Evolutionary conservation across 2,888 invertebrate species (phyloP), one percentile per base, ranked within the genome.

Genomic region (Pedicia rivosa): DNA sequence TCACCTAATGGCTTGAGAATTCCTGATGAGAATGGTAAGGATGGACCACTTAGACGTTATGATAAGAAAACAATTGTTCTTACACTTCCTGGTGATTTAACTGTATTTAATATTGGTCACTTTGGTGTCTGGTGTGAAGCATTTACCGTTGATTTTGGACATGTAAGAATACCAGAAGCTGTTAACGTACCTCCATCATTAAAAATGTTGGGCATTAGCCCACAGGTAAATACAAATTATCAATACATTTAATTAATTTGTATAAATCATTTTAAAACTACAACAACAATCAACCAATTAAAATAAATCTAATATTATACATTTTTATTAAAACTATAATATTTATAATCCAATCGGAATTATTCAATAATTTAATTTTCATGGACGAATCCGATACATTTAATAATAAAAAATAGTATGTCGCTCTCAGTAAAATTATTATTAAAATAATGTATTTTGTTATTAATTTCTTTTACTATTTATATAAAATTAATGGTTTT

Each of bases 91-190:
- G 81, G 78, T 44, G 87, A 88, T 53, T 65, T 90, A 53, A 91
- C 90, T 4, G 74, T 91, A 34, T 87, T 88, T 57, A 88, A 91
- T 61, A 81, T 91, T 54, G 90, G 88, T 2, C 86, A 88, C 65
- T 84, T 92, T 59, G 86, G 82, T 16, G 77, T 91, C 42, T 91
- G 90, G 87, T 91, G 91, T 57, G 87, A 88, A 58, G 81, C 84
- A 5, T 91, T 88, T 66, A 79, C 86, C 30, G 88, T 90, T 32
- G 83, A 91, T 65, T 92, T 91, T 56, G 91, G 88, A 0, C 86
- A 91, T 64, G 74, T 90, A 34, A 56, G 68, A 45, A 70, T 91
- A 43, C 84, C 87, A 1, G 70, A 70, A 44, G 65, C 64, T 38
- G 63, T 80, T 43, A 84, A 84, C 64, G 78, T 91, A 32, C 91